These are phyloP conservation scores for Promerops cafer DNA, from an alignment of 2,113 vertebrate genomes.

Conservation along the genomic window DNA sequence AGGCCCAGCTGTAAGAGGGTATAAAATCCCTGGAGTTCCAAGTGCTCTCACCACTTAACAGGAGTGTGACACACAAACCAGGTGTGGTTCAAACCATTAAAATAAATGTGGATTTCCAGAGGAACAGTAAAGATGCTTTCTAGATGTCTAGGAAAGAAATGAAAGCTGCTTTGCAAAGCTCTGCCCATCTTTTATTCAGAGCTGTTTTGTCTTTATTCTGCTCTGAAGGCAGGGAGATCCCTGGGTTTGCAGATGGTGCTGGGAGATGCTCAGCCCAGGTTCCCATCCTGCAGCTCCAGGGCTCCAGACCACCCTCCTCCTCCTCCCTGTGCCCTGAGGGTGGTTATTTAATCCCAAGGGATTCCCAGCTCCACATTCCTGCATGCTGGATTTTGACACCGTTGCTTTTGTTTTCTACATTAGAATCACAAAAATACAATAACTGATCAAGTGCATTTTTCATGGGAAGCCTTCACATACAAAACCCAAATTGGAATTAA, in stretches of 20 bases:
- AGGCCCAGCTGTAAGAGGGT: not conserved
- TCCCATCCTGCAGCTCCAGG: not conserved
- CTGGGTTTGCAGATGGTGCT: accelerated
- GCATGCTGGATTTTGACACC: not conserved
- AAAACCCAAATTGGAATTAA: not conserved
- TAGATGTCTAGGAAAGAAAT: not conserved
- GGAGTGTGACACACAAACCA: not conserved
- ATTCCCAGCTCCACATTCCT: not conserved
- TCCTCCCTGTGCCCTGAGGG: not conserved
- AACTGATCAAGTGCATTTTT: not conserved
- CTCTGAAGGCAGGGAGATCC: not conserved
- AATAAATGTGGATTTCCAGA: not conserved
- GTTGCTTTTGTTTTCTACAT: not conserved
- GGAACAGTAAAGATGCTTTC: not conserved
- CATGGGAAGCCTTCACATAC: not conserved
- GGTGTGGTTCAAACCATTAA: not conserved
- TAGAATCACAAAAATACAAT: not conserved
- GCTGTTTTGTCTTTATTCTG: not conserved
- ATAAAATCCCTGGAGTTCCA: not conserved
- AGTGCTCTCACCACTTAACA: not conserved
- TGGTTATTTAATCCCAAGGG: not conserved
- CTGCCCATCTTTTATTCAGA: not conserved
- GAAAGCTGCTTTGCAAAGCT: not conserved
- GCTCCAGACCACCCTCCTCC: not conserved
- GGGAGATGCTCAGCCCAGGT: not conserved